phyloP scores from a whole-genome alignment of 23 tunicate genomes.

The Diplosoma virens region DNA sequence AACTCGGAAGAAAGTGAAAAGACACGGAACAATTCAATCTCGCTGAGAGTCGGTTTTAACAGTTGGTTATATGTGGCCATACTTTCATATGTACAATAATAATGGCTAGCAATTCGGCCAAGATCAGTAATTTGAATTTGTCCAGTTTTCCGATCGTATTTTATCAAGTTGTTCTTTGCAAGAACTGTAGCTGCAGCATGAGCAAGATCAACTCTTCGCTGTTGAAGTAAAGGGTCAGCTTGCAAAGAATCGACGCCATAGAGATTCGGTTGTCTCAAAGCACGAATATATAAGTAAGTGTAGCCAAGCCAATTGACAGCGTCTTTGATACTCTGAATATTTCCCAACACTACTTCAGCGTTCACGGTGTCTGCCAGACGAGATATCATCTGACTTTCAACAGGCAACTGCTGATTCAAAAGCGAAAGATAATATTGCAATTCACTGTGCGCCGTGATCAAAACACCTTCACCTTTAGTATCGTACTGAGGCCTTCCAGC shows the following conservation, averaged over 20 bases:
- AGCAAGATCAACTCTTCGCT: conserved; percentile 81
- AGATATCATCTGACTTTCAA: conserved; percentile 96
- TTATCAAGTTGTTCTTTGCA: conserved; percentile 79
- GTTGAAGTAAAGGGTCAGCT: conserved; percentile 76
- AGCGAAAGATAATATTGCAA: conserved; percentile 88
- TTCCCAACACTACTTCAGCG: conserved; percentile 94
- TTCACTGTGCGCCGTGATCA: conserved; percentile 92
- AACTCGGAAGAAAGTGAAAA: conserved; percentile 97
- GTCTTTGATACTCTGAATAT: conserved; percentile 81
- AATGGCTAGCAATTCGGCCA: conserved; percentile 97
- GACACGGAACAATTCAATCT: conserved; percentile 95
- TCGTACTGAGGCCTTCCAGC: conserved; percentile 99
- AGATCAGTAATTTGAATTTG: conserved; percentile 93
- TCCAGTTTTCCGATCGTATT: conserved; percentile 91
- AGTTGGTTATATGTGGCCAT: conserved; percentile 98
- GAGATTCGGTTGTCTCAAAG: conserved; percentile 71
- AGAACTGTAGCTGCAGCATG: conserved; percentile 86
- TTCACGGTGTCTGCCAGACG: conserved; percentile 88
- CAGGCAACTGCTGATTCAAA: conserved; percentile 88
- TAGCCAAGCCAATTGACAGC: conserved; percentile 96
- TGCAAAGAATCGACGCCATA: conserved; percentile 59
- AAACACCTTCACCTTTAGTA: conserved; percentile 92
- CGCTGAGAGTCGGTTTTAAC: conserved; percentile 91
- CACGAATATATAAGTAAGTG: conserved; percentile 86
- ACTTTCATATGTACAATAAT: conserved; percentile 91